phyloP scores from a whole-genome alignment of 2,113 vertebrate genomes.

The Bos javanicus region DNA sequence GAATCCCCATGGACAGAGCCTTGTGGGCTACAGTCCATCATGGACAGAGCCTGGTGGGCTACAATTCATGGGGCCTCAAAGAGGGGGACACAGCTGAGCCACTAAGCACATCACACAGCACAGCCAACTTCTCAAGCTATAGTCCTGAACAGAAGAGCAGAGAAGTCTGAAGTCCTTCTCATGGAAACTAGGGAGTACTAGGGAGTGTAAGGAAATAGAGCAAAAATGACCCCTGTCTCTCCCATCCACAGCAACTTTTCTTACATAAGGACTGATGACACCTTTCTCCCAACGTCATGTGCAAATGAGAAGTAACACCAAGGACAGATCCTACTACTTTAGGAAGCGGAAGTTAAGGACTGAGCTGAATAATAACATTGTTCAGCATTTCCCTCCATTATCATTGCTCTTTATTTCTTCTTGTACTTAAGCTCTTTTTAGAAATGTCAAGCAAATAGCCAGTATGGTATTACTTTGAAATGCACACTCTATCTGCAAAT shows the following conservation, averaged over 20 bases:
- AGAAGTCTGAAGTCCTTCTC: not conserved
- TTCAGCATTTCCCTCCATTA: not conserved
- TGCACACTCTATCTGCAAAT: constrained; percentile 20
- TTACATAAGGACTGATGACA: not conserved
- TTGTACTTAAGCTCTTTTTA: not conserved
- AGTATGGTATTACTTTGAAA: constrained; percentile 4
- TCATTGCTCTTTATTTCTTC: constrained; percentile 7
- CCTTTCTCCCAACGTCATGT: not conserved
- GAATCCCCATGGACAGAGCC: not conserved
- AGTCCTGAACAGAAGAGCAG: not conserved
- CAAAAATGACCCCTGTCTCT: not conserved
- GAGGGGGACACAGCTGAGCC: not conserved
- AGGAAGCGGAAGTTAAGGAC: not conserved
- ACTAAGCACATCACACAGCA: not conserved
- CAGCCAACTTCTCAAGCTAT: not conserved
- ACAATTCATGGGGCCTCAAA: not conserved
- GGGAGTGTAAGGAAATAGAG: not conserved
- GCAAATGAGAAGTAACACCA: constrained; percentile 6
- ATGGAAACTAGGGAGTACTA: not conserved
- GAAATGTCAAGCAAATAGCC: constrained; percentile 53
- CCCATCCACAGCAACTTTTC: not conserved
- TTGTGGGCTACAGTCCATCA: not conserved
- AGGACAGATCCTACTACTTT: not conserved
- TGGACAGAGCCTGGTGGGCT: not conserved
- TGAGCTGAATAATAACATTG: not conserved